These are phyloP conservation scores for Podarcis muralis DNA, from an alignment of 2,113 vertebrate species.

Conservation along the genomic window DNA sequence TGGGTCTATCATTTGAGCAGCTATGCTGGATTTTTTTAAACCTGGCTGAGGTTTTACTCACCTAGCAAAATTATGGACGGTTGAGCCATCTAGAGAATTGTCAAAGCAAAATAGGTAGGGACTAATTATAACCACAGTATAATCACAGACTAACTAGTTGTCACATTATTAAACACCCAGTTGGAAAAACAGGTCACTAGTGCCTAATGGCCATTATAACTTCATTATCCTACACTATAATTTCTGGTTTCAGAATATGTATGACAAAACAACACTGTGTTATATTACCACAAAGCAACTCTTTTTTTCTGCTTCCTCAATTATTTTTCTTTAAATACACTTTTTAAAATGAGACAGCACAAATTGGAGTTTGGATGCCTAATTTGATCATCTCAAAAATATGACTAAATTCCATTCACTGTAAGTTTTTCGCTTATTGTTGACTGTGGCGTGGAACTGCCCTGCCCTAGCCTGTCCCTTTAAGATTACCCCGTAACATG, in stretches of 20 bases:
- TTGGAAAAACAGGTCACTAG: slow-evolving; percentile 5
- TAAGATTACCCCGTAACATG: background rate
- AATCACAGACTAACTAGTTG: slow-evolving; percentile 4
- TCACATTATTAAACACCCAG: background rate
- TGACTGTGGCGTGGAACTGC: no score
- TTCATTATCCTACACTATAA: slow-evolving; percentile 12
- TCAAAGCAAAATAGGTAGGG: background rate
- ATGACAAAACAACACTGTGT: background rate
- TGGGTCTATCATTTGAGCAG: background rate
- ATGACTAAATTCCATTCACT: background rate
- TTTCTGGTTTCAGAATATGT: background rate
- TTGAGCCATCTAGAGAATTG: background rate
- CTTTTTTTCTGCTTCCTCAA: background rate
- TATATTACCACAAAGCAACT: background rate
- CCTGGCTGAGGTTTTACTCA: background rate
- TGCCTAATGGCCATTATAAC: slow-evolving; percentile 4
- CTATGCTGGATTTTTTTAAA: background rate
- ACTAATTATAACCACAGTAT: background rate
- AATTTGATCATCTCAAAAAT: background rate
- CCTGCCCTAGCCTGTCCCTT: no score
- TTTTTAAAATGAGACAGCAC: background rate
- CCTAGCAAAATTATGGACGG: background rate
- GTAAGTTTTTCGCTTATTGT: background rate
- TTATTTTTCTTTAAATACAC: background rate
- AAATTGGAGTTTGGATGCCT: background rate